These are phyloP conservation scores for Reticulitermes lucifugus DNA, from an alignment of 2,888 invertebrate species.

Conservation along the genomic window DNA sequence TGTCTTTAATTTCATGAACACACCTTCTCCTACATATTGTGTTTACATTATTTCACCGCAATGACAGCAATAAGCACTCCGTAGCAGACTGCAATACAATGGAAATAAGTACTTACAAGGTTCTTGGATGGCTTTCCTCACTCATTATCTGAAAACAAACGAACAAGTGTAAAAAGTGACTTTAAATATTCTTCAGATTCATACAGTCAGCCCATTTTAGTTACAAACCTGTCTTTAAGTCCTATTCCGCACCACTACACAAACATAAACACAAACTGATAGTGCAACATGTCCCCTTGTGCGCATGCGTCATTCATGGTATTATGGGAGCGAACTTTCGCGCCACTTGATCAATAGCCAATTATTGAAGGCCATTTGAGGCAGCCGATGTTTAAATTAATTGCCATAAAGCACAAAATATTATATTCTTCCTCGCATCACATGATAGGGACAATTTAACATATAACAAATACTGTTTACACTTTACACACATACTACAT, in stretches of 20 bases:
- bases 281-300: background rate
- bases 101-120: constrained; percentile 37
- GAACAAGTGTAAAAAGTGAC: background rate
- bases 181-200: background rate
- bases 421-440: no score
- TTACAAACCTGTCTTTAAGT: constrained; percentile 26
- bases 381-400: background rate
- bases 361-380: constrained; percentile 25
- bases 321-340: constrained; percentile 38
- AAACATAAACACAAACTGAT: constrained; percentile 8
- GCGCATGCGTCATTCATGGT: constrained; percentile 17
- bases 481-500: no score
- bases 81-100: constrained; percentile 19
- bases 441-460: no score
- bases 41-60: background rate
- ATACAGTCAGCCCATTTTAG: background rate
- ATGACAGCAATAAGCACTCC: constrained; percentile 8
- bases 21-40: background rate
- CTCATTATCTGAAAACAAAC: constrained; percentile 40
- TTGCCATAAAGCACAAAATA: background rate
- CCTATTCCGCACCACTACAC: background rate
- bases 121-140: constrained; percentile 45
- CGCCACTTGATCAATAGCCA: constrained; percentile 44
- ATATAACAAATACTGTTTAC: no score
- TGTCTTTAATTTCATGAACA: background rate